Percentiles rank a stretch among this genome's conserved stretches.
Evolutionary conservation across 2,113 vertebrate genomes (phyloP).

Genomic region (Scomber colias): DNA sequence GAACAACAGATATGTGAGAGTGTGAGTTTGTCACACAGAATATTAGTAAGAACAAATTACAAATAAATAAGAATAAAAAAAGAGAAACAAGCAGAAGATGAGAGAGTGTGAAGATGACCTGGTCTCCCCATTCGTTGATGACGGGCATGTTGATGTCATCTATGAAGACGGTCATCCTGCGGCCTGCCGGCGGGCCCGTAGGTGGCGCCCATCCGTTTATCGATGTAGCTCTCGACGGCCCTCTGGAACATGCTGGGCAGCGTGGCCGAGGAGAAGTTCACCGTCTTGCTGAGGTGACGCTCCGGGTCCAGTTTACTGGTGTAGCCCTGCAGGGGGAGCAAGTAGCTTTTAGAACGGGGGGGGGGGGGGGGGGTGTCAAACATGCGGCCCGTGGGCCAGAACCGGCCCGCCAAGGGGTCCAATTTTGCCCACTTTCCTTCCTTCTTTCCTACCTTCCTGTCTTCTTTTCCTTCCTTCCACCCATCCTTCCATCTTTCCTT

Average conservation of each 20-base stretch:
- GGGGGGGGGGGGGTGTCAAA: too few species aligned
- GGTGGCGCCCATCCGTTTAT: slow-evolving; percentile 89
- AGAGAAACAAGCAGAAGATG: background rate
- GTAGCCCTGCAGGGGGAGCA: slow-evolving; percentile 81
- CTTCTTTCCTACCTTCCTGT: too few species aligned
- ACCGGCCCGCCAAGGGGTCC: too few species aligned
- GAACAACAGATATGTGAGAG: too few species aligned
- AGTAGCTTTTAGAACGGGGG: background rate
- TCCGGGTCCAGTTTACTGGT: slow-evolving; percentile 86
- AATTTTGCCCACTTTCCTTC: too few species aligned
- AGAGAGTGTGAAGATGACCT: slow-evolving; percentile 78
- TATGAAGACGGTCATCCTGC: slow-evolving; percentile 89
- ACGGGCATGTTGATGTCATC: slow-evolving; percentile 92
- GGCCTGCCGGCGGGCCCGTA: slow-evolving; percentile 88
- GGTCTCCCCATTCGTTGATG: slow-evolving; percentile 93
- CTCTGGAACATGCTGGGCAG: slow-evolving; percentile 89
- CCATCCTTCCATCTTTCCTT: too few species aligned
- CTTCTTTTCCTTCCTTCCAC: too few species aligned
- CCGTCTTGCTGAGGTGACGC: slow-evolving; percentile 84
- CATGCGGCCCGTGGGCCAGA: too few species aligned
- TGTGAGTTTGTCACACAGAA: too few species aligned
- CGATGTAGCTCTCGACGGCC: slow-evolving; percentile 88
- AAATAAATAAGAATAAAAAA: background rate
- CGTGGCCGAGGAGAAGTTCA: slow-evolving; percentile 91
- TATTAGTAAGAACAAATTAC: too few species aligned